Evolutionary conservation across 2,113 vertebrate genomes (phyloP), one percentile per base, ranked within the genome.

Genomic region (Hemiscyllium ocellatum): DNA sequence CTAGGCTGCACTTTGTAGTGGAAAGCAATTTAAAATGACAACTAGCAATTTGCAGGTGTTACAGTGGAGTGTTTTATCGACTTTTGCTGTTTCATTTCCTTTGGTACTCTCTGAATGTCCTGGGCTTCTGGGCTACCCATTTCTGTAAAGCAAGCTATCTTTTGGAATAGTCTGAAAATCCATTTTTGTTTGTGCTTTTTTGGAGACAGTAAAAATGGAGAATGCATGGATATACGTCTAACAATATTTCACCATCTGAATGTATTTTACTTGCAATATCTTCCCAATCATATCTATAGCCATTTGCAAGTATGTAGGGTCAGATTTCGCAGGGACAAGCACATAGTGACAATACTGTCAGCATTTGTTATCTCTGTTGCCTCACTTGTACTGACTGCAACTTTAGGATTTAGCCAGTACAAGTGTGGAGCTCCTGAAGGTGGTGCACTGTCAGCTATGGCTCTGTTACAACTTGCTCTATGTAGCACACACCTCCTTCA

Each of bases 21-120:
- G 61, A 66, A 66, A 93, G 61, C 61, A 66, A 93, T 93, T 93
- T 66, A 93, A 93, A 93, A 93, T 93, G 65, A 93, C 33, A 93
- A 33, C 89, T 20, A 68, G 56, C 15, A 93, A 93, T 93, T 93
- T 93, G 61, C 33, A 37, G 19, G 61, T 93, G 89, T 93, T 37
- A 22, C 22, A 93, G 33, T 66, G 8, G 19, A 93, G 89, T 20
- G 15, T 68, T 66, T 61, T 68, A 93, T 93, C 33, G 61, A 93
- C 89, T 22, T 93, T 68, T 66, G 19, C 6, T 37, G 5, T 93
- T 66, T 93, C 66, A 33, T 93, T 93, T 65, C 56, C 29, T 91
- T 66, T 66, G 6, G 7, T 68, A 61, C 89, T 68, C 61, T 66
- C 37, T 83, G 56, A 22, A 4, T n/a, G 89, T 33, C 6, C 15